These are phyloP conservation scores for Lepidurus arcticus DNA, from an alignment of 1,140 invertebrate species.

Conservation along the genomic window DNA sequence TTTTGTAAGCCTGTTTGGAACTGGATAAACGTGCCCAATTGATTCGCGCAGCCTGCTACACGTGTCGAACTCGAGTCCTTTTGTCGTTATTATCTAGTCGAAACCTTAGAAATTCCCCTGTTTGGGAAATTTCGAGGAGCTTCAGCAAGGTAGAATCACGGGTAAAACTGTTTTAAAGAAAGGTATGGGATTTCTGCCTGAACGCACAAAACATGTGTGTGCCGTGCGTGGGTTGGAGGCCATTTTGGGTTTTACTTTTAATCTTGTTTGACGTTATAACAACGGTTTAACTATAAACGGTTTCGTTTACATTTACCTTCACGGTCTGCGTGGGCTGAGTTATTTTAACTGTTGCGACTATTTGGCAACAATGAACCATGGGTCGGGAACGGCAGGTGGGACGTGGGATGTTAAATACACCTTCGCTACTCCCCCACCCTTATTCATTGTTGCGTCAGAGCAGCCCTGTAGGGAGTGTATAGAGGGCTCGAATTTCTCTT, in stretches of 20 bases:
- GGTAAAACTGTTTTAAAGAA: background rate
- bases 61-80: background rate
- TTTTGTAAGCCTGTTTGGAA: background rate
- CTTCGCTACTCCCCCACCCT: background rate
- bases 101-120: background rate
- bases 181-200: background rate
- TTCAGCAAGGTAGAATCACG: too few species aligned
- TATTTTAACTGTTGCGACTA: background rate
- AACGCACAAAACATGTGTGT: background rate
- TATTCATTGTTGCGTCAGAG: too few species aligned
- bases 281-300: background rate
- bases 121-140: background rate
- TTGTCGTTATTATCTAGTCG: background rate
- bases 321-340: background rate
- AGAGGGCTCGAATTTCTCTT: background rate
- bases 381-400: slow-evolving; percentile 1
- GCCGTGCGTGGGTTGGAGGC: background rate
- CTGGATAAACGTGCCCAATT: background rate
- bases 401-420: background rate
- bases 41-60: background rate
- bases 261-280: background rate
- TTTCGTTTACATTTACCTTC: background rate
- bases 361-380: background rate
- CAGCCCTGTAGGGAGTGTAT: too few species aligned
- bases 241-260: background rate